Evolutionary conservation across 92 coral and sea anemone species (phyloP).

Genomic region (Porites rus): DNA sequence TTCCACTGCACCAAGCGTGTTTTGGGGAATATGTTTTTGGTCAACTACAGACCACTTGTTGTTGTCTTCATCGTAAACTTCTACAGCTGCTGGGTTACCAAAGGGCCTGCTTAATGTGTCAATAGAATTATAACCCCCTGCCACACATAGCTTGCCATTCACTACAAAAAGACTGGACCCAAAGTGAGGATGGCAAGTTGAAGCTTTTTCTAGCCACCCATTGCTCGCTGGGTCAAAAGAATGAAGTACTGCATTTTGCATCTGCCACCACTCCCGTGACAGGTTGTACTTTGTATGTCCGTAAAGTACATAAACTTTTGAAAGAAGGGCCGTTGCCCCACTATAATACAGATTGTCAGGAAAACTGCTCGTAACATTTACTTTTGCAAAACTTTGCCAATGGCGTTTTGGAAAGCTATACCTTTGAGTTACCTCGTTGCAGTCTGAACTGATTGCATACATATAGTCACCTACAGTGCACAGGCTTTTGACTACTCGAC

Average conservation of each 20-base stretch:
- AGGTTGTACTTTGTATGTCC: neutral
- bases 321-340: neutral
- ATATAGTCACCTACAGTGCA: conserved; percentile 13
- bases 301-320: conserved; percentile 10
- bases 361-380: neutral
- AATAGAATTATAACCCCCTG: neutral
- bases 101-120: fast-evolving
- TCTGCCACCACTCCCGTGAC: fast-evolving
- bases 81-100: neutral
- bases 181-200: neutral
- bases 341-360: too few species aligned
- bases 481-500: neutral
- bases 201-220: neutral
- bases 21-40: conserved; percentile 41
- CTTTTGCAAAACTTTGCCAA: conserved; percentile 7
- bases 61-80: conserved; percentile 8
- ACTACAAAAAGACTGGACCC: conserved; percentile 23
- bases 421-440: neutral
- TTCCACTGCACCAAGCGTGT: conserved; percentile 35
- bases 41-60: conserved; percentile 29
- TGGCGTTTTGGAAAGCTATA: neutral
- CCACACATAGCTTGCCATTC: neutral
- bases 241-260: neutral
- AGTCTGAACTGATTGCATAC: neutral
- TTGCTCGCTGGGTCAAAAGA: neutral